A percentile compares a stretch with the other conserved stretches of the same genome.
These are phyloP conservation scores for Nomada hirtipes DNA, from an alignment of 2,888 invertebrate species.

Conservation along the genomic window DNA sequence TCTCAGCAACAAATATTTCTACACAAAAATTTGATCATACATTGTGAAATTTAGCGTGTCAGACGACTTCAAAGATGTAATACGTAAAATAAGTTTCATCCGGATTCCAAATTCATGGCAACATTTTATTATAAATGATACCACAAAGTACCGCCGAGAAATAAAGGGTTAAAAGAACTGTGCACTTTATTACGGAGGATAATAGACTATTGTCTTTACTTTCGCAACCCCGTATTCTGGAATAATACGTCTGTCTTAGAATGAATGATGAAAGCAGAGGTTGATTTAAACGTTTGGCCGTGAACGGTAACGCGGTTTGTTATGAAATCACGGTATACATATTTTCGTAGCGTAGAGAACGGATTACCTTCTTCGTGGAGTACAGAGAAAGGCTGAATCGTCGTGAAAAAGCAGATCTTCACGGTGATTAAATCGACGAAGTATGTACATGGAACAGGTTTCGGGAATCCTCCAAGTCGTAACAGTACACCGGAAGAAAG, in stretches of 20 bases:
- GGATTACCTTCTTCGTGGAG: not conserved
- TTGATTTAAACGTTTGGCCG: not conserved
- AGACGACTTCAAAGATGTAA: too few species aligned
- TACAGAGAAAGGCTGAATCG: not conserved
- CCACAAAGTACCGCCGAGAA: too few species aligned
- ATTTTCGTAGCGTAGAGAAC: not conserved
- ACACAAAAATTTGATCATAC: too few species aligned
- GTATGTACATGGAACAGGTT: slow-evolving; percentile 23
- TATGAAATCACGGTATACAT: slow-evolving; percentile 1
- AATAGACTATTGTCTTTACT: too few species aligned
- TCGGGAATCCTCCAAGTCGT: slow-evolving; percentile 4
- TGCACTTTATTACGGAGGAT: not conserved
- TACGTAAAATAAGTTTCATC: too few species aligned
- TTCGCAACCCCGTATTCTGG: too few species aligned
- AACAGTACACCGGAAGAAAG: slow-evolving; percentile 9
- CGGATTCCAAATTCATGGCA: too few species aligned
- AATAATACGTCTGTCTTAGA: too few species aligned
- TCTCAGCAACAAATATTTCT: too few species aligned
- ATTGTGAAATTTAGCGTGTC: too few species aligned
- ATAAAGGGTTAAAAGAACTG: too few species aligned
- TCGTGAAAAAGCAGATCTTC: slow-evolving; percentile 14
- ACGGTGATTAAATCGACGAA: slow-evolving; percentile 2
- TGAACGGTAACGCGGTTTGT: not conserved
- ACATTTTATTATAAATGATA: too few species aligned
- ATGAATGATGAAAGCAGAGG: not conserved